Evolutionary conservation across 2,888 invertebrate species (phyloP).

Genomic region (Trilocha varians): DNA sequence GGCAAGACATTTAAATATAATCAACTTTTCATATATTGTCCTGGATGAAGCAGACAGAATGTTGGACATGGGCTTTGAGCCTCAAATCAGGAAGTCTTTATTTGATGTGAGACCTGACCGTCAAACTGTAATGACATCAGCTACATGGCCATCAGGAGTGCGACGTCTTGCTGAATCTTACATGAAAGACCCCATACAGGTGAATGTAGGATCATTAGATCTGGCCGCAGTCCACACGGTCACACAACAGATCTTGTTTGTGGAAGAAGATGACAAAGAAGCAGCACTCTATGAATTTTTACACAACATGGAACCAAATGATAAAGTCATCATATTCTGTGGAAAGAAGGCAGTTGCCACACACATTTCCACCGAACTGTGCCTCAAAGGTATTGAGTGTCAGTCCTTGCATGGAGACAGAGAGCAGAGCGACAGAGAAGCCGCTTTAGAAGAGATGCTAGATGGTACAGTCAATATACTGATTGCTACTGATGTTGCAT

Average conservation of each 20-base stretch:
- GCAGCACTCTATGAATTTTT: constrained; percentile 79
- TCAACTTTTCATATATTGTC: constrained; percentile 88
- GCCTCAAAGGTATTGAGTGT: constrained; percentile 77
- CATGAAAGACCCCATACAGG: constrained; percentile 91
- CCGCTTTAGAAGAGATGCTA: constrained; percentile 88
- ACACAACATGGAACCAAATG: constrained; percentile 77
- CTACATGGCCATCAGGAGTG: constrained; percentile 95
- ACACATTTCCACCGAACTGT: constrained; percentile 85
- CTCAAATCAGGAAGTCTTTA: constrained; percentile 88
- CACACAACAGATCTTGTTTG: constrained; percentile 82
- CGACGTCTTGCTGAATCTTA: constrained; percentile 88
- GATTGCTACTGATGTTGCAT: constrained; percentile 96
- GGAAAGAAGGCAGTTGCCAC: constrained; percentile 89
- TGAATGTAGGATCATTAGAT: constrained; percentile 90
- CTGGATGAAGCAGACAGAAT: constrained; percentile 94
- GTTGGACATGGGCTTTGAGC: constrained; percentile 91
- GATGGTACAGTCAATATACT: constrained; percentile 85
- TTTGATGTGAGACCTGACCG: constrained; percentile 88
- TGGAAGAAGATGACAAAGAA: constrained; percentile 81
- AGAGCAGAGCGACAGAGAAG: constrained; percentile 84
- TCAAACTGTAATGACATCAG: constrained; percentile 97
- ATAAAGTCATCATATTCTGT: constrained; percentile 93
- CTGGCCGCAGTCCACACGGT: constrained; percentile 93
- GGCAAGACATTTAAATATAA: constrained; percentile 80
- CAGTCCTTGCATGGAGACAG: constrained; percentile 93